These are phyloP conservation scores for Scaptodrosophila lebanonensis DNA, from an alignment of 1,140 invertebrate genomes.

Conservation along the genomic window DNA sequence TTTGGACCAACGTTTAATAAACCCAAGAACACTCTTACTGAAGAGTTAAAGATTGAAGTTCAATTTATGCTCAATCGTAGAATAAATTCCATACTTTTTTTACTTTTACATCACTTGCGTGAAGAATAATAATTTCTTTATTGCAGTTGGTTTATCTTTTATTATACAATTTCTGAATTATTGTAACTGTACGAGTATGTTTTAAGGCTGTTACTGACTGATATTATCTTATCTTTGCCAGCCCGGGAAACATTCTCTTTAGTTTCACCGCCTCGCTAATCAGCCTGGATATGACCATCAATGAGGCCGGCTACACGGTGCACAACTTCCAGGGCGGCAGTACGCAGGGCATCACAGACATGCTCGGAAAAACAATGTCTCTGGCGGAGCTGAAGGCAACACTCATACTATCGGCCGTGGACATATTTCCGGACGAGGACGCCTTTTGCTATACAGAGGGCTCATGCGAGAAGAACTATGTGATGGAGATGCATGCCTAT, in stretches of 20 bases:
- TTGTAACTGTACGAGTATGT: too few species aligned
- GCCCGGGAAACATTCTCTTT: constrained; percentile 79
- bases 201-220: too few species aligned
- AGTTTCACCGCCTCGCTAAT: constrained; percentile 84
- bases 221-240: constrained; percentile 7
- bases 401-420: constrained; percentile 81
- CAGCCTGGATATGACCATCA: constrained; percentile 83
- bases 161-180: too few species aligned
- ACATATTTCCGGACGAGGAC: constrained; percentile 93
- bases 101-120: too few species aligned
- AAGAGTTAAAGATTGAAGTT: too few species aligned
- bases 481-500: constrained; percentile 88
- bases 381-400: constrained; percentile 62
- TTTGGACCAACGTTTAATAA: too few species aligned
- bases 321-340: constrained; percentile 73
- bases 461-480: constrained; percentile 83
- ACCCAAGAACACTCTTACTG: too few species aligned
- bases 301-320: constrained; percentile 77
- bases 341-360: constrained; percentile 58
- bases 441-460: constrained; percentile 88
- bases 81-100: too few species aligned
- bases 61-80: too few species aligned
- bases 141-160: too few species aligned
- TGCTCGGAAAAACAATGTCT: constrained; percentile 67
- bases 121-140: too few species aligned